phyloP scores from a whole-genome alignment of 2,888 invertebrate genomes.

The Metalampra italica region DNA sequence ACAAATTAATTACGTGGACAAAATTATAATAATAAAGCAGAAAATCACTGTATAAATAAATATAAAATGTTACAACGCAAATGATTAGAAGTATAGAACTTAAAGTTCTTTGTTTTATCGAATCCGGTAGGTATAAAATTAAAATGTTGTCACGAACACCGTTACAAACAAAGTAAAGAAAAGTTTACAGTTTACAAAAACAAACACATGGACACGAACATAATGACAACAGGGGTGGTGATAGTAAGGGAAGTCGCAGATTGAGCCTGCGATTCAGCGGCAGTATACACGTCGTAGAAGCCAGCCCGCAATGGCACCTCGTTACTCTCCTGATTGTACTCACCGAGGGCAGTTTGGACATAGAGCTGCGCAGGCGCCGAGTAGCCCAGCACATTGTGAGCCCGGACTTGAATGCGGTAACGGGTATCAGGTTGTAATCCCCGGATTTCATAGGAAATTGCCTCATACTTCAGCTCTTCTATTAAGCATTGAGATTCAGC shows the following conservation, averaged over 20 bases:
- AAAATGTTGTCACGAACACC: slow-evolving; percentile 1
- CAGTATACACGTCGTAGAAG: slow-evolving; percentile 73
- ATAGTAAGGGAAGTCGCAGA: slow-evolving; percentile 48
- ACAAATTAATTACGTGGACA: slow-evolving; percentile 23
- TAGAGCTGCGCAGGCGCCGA: slow-evolving; percentile 87
- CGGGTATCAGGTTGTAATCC: slow-evolving; percentile 86
- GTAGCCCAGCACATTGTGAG: slow-evolving; percentile 91
- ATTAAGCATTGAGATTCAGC: slow-evolving; percentile 77
- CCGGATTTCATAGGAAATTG: slow-evolving; percentile 82
- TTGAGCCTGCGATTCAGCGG: slow-evolving; percentile 47
- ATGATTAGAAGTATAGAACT: background rate
- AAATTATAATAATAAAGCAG: slow-evolving; percentile 7
- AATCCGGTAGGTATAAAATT: background rate
- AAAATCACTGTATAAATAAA: slow-evolving; percentile 29
- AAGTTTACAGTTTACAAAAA: slow-evolving; percentile 49
- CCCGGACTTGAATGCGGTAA: slow-evolving; percentile 90
- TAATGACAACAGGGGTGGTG: slow-evolving; percentile 46
- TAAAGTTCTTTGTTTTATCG: slow-evolving; percentile 3
- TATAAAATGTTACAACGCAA: too few relatives aligned
- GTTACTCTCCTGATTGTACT: slow-evolving; percentile 78
- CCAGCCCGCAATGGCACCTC: slow-evolving; percentile 67
- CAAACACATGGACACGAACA: slow-evolving; percentile 50
- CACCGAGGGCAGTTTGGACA: slow-evolving; percentile 93
- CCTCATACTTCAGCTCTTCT: slow-evolving; percentile 80
- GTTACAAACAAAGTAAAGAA: slow-evolving; percentile 1